Conservation (phyloP, 1,140 invertebrate species). For the Cryptotermes secundus region DNA sequence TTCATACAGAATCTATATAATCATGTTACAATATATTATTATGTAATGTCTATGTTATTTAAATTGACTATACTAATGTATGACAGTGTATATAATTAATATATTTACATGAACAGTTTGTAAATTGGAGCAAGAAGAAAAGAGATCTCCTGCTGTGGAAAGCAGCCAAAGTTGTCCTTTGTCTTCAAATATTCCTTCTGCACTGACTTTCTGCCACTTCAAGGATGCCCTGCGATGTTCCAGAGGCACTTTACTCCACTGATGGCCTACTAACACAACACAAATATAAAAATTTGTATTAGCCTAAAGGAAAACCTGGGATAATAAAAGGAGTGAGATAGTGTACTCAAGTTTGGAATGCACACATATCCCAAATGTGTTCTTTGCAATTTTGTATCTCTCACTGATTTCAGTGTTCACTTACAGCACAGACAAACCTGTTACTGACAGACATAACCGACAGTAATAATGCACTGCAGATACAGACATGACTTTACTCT, state of each 20-base stretch:
- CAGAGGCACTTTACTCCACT: conserved; percentile 43
- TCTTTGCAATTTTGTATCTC: too few relatives aligned
- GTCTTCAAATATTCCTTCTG: conserved; percentile 45
- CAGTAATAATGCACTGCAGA: too few relatives aligned
- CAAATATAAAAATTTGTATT: background rate
- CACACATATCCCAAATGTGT: too few relatives aligned
- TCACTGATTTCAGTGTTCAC: too few relatives aligned
- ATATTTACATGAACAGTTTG: conserved; percentile 37
- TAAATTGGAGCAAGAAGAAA: conserved; percentile 42
- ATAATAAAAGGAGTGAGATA: too few relatives aligned
- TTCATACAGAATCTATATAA: too few relatives aligned
- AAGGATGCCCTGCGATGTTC: conserved; percentile 20
- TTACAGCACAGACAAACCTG: too few relatives aligned
- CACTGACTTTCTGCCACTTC: conserved; percentile 49
- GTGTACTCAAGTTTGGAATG: background rate
- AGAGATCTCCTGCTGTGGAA: conserved; percentile 49
- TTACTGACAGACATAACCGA: too few relatives aligned
- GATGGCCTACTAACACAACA: conserved; percentile 46
- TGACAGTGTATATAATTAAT: background rate
- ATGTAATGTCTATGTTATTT: background rate
- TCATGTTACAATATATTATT: too few relatives aligned
- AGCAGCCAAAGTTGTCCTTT: conserved; percentile 51
- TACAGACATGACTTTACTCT: too few relatives aligned
- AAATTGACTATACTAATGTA: background rate
- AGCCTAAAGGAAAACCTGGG: too few relatives aligned